Conservation (phyloP, 2,797 vertebrate genomes). For the Alcedo atthis region DNA sequence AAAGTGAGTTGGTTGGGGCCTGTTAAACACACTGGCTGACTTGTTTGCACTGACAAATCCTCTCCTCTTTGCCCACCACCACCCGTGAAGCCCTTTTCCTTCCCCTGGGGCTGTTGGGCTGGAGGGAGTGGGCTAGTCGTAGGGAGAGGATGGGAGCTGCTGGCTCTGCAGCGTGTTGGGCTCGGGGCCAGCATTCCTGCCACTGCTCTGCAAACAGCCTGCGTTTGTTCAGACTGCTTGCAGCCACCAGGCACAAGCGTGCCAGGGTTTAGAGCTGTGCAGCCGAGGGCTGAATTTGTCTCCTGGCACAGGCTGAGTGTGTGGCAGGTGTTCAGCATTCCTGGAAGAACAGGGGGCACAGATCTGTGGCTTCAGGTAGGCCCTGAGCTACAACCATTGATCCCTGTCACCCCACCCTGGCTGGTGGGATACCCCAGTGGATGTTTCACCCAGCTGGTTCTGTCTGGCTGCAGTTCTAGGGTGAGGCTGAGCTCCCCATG, state of each 20-base stretch:
- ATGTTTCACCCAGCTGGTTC: accelerated
- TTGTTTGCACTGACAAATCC: neutral
- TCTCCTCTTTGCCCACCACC: neutral
- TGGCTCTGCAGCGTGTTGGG: neutral
- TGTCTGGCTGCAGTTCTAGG: accelerated
- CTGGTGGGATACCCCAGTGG: neutral
- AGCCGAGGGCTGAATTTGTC: neutral
- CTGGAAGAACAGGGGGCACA: neutral
- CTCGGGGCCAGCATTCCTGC: conserved; percentile 21
- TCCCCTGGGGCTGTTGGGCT: accelerated
- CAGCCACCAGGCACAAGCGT: neutral
- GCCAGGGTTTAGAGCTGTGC: conserved; percentile 14
- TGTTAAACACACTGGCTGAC: neutral
- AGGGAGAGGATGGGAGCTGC: neutral
- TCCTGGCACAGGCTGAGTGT: neutral
- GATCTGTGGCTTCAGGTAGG: neutral
- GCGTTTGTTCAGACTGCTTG: neutral
- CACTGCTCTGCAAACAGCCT: conserved; percentile 5
- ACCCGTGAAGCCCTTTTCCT: neutral
- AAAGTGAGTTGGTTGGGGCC: accelerated
- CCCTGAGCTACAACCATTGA: accelerated
- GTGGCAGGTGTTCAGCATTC: neutral
- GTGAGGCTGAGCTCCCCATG: neutral
- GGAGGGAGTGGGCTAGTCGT: accelerated
- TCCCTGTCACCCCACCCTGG: accelerated